phyloP scores from a whole-genome alignment of 2,113 vertebrate genomes.

The Pseudorhombus dupliciocellatus region DNA sequence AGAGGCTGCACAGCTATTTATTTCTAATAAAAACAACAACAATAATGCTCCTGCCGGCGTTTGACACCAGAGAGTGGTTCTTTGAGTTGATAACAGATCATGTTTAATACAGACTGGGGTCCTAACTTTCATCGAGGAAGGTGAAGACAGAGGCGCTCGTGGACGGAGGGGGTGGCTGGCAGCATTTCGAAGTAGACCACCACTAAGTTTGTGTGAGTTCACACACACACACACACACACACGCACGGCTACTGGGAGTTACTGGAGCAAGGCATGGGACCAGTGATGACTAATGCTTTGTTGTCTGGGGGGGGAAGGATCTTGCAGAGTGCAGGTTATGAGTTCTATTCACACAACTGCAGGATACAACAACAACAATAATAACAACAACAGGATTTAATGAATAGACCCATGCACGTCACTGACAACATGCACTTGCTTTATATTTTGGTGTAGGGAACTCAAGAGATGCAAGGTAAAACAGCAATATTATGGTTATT shows the following conservation, averaged over 20 bases:
- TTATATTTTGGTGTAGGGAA: neutral
- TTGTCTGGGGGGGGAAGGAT: slow-evolving; percentile 37
- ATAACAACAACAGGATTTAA: slow-evolving; percentile 17
- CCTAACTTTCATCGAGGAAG: slow-evolving; percentile 11
- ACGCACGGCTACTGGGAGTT: slow-evolving; percentile 14
- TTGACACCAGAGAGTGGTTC: slow-evolving; percentile 8
- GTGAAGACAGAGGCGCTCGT: neutral
- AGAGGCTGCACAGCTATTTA: slow-evolving; percentile 27
- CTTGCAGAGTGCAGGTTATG: neutral
- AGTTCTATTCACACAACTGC: slow-evolving; percentile 7
- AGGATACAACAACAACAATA: slow-evolving; percentile 16
- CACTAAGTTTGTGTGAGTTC: slow-evolving; percentile 18
- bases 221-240: slow-evolving; percentile 1
- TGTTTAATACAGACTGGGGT: slow-evolving; percentile 32
- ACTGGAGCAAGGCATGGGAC: slow-evolving; percentile 46
- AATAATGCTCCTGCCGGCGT: neutral
- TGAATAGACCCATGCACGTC: neutral
- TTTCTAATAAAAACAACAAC: slow-evolving; percentile 22
- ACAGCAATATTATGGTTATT: neutral
- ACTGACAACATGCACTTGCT: neutral
- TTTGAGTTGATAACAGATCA: slow-evolving; percentile 24
- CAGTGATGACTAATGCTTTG: slow-evolving; percentile 47
- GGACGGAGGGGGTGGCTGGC: neutral
- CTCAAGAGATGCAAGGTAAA: neutral
- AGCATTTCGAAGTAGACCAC: slow-evolving; percentile 8